Conservation (phyloP, 2,888 invertebrate genomes). For the Lepidochrysops patricia region DNA sequence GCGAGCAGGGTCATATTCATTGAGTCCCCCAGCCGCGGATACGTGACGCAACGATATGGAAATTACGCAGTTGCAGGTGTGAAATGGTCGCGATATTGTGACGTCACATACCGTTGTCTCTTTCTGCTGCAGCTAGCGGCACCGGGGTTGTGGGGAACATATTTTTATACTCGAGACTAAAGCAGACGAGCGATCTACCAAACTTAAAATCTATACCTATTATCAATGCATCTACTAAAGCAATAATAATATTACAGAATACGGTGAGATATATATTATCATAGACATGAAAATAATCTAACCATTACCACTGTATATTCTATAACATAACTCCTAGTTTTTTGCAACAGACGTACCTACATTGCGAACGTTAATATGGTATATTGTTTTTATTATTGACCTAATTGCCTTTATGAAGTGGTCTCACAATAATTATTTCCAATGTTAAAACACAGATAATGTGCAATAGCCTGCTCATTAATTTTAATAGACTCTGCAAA, state of each 20-base stretch:
- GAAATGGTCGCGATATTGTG: slow-evolving; percentile 5
- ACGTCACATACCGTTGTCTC: background rate
- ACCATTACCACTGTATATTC: no score
- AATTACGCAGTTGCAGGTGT: slow-evolving; percentile 27
- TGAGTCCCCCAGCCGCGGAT: slow-evolving; percentile 30
- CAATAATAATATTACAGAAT: no score
- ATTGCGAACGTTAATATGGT: background rate
- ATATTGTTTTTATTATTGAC: background rate
- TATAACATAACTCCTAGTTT: background rate
- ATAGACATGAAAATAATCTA: no score
- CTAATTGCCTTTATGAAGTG: background rate
- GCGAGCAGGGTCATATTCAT: slow-evolving; percentile 64
- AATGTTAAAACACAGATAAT: slow-evolving; percentile 1
- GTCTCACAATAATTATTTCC: slow-evolving; percentile 4
- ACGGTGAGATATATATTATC: no score
- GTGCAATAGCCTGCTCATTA: background rate
- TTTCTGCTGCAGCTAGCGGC: background rate
- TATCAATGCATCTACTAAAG: no score
- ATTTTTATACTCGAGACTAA: no score
- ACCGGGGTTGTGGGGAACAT: no score
- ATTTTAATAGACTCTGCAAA: background rate
- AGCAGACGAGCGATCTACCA: no score
- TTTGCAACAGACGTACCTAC: background rate
- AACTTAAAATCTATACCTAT: no score
- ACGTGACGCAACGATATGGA: slow-evolving; percentile 19